Base-by-base conservation (phyloP, 2,113 vertebrate species). In the Carollia perspicillata region DNA sequence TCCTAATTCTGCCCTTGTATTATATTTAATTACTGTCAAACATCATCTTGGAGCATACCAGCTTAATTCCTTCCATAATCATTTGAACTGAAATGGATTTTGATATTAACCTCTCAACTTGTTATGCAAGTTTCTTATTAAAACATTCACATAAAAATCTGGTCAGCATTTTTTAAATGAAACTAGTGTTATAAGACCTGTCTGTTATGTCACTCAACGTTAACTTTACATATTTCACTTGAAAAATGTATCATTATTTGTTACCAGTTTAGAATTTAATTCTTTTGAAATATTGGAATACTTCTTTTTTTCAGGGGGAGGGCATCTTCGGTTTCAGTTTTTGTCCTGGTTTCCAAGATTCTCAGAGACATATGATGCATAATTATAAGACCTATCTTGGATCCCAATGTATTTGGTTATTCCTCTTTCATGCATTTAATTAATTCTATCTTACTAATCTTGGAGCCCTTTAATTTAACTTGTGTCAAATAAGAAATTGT, bases 71-170 rank as follows among this genome's bases (percentile, higher is more conserved):
- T 37, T 72, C 60, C 22, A 84, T 53, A 78, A 72, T 71, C n/a
- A 77, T 71, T 89, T 65, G 55, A 89, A 78, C 26, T 68, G 30
- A 95, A 90, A 89, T 60, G 33, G 22, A 72, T 88, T 89, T 89
- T 95, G 71, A 71, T 63, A 47, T 35, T 94, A 86, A 44, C 37
- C 16, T 71, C 33, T 77, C 18, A 60, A 44, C 22, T 89, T 83
- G 8, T 80, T 77, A 89, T 77, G 23, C 4, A 84, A 14, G 28
- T 68, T 89, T 42, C 30, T 81, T 94, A 40, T 89, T 90, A 63
- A 95, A 92, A 84, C n/a, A 90, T 88, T 37, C 22, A 66, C 17
- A 11, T 58, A 80, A 88, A 97, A 72, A 55, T 3, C 2, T 60
- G 40, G 40, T 60, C 4, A 49, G n/a, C 49, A 84, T 81, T 88